These are phyloP conservation scores for Aphidius gifuensis DNA, from an alignment of 1,140 invertebrate genomes.

Conservation along the genomic window DNA sequence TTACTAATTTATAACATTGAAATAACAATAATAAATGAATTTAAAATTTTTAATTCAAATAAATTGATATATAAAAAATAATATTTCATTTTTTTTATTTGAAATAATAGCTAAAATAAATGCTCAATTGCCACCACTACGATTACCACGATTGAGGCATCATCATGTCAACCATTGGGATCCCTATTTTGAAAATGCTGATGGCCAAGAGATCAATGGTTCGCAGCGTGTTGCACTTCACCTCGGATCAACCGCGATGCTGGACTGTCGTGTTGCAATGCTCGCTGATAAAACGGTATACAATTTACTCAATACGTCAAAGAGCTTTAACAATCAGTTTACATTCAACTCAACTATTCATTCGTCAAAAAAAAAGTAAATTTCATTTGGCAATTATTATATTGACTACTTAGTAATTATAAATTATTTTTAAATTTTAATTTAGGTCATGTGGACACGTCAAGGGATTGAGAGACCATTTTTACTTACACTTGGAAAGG, in stretches of 20 bases:
- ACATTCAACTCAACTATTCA: neutral
- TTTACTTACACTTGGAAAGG: constrained; percentile 58
- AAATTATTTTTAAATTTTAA: neutral
- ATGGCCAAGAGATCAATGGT: constrained; percentile 53
- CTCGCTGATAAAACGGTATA: constrained; percentile 56
- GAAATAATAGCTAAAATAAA: constrained; percentile 32
- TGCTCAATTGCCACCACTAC: constrained; percentile 33
- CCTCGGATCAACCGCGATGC: constrained; percentile 51
- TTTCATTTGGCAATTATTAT: neutral
- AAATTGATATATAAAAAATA: too few relatives aligned
- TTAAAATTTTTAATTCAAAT: too few relatives aligned
- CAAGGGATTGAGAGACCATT: constrained; percentile 51
- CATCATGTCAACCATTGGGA: constrained; percentile 58
- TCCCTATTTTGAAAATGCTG: constrained; percentile 69
- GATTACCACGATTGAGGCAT: constrained; percentile 45
- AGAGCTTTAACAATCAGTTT: neutral
- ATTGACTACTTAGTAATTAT: neutral
- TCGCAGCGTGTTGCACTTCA: constrained; percentile 50
- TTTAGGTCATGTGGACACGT: constrained; percentile 59
- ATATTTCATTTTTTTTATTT: neutral
- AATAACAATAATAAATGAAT: too few relatives aligned
- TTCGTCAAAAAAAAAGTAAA: neutral
- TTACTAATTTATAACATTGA: too few relatives aligned
- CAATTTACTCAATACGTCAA: constrained; percentile 14
- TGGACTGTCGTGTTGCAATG: constrained; percentile 58